Percentiles rank a stretch among this genome's conserved stretches.
phyloP scores from a whole-genome alignment of 2,113 vertebrate genomes.

The Amblyopsis rosae region DNA sequence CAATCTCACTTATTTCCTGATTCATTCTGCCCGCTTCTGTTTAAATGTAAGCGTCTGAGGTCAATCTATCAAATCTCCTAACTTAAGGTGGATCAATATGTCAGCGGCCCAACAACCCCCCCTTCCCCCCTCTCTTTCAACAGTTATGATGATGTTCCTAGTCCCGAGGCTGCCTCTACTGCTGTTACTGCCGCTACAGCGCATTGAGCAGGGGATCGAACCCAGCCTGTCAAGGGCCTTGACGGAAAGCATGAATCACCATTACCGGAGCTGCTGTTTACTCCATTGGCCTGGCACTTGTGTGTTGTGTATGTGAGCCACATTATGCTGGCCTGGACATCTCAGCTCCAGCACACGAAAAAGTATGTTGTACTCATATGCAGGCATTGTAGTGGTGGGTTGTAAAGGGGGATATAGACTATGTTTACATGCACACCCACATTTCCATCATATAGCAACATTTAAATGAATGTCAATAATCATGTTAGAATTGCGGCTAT shows the following conservation, averaged over 20 bases:
- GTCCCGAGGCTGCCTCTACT: conserved; percentile 48
- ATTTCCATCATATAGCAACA: neutral
- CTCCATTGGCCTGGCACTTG: conserved; percentile 48
- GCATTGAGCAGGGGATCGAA: conserved; percentile 82
- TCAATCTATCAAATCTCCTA: conserved; percentile 79
- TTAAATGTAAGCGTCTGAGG: conserved; percentile 59
- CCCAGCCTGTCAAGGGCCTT: conserved; percentile 76
- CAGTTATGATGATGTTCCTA: conserved; percentile 82
- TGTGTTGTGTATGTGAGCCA: conserved; percentile 37
- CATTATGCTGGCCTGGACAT: conserved; percentile 23
- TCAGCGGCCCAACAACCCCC: conserved; percentile 70
- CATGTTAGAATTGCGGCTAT: too few relatives aligned
- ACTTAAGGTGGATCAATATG: conserved; percentile 77
- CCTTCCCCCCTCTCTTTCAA: conserved; percentile 30
- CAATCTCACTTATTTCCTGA: conserved; percentile 37
- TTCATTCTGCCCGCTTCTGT: conserved; percentile 49
- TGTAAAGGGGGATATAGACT: too few relatives aligned
- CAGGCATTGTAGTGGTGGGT: neutral
- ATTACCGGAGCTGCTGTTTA: conserved; percentile 73
- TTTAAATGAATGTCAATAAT: too few relatives aligned
- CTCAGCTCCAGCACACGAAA: neutral
- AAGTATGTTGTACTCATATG: neutral
- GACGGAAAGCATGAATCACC: conserved; percentile 83
- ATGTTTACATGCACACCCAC: conserved; percentile 5
- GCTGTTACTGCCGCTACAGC: conserved; percentile 73